Percentiles rank a stretch among this genome's conserved stretches.
Conservation (phyloP, 2,888 invertebrate genomes). For the Hydrotaea cyrtoneurina region DNA sequence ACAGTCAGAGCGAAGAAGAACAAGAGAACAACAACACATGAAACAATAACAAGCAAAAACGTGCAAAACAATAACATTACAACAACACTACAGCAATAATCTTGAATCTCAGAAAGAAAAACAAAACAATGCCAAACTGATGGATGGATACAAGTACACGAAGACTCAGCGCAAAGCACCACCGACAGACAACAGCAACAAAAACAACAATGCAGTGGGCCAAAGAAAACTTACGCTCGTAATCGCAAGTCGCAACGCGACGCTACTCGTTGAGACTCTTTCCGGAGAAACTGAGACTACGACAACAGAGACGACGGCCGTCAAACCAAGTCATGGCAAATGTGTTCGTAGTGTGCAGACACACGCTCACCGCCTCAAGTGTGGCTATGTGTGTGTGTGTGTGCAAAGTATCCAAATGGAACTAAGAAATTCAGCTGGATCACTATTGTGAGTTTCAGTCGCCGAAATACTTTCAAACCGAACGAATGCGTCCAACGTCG, state of each 20-base stretch:
- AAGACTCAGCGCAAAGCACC: neutral
- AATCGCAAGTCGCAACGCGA: neutral
- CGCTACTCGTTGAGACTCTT: slow-evolving; percentile 39
- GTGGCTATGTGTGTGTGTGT: neutral
- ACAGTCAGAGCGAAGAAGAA: slow-evolving; percentile 34
- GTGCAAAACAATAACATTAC: slow-evolving; percentile 44
- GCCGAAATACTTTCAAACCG: slow-evolving; percentile 70
- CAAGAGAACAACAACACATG: slow-evolving; percentile 32
- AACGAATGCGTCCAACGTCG: slow-evolving; percentile 66
- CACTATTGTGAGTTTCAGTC: slow-evolving; percentile 67
- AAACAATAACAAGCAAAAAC: slow-evolving; percentile 33
- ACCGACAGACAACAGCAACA: neutral
- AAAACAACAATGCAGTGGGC: neutral
- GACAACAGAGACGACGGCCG: slow-evolving; percentile 52
- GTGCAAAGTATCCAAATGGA: slow-evolving; percentile 55
- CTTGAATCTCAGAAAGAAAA: slow-evolving; percentile 25
- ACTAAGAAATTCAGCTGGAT: slow-evolving; percentile 62
- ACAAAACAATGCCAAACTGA: slow-evolving; percentile 7
- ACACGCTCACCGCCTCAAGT: neutral
- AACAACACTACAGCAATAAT: slow-evolving; percentile 27
- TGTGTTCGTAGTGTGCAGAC: neutral
- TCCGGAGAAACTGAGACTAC: slow-evolving; percentile 37
- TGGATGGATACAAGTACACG: neutral
- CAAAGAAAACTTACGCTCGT: slow-evolving; percentile 27
- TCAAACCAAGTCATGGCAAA: slow-evolving; percentile 62